Evolutionary conservation across 2,888 invertebrate species (phyloP).

Genomic region (Sphaerophoria rueppellii): DNA sequence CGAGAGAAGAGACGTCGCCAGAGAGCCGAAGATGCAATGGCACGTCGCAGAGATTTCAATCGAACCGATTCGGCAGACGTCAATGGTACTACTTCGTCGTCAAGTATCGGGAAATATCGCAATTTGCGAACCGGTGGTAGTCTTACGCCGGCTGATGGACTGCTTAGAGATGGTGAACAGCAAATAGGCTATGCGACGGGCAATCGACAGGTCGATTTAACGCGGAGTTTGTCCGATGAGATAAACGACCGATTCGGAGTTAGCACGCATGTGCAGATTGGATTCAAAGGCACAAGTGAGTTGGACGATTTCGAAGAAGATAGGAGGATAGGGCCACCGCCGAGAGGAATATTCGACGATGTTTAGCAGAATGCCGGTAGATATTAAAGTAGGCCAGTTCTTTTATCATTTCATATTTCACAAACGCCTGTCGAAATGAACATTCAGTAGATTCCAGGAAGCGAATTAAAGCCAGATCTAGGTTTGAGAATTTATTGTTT

Average conservation of each 20-base stretch:
- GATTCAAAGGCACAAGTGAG: slow-evolving; percentile 78
- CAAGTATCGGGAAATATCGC: slow-evolving; percentile 77
- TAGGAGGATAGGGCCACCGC: slow-evolving; percentile 86
- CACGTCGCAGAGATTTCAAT: slow-evolving; percentile 84
- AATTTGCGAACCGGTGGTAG: slow-evolving; percentile 60
- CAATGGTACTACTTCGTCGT: slow-evolving; percentile 70
- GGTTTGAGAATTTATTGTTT: background rate
- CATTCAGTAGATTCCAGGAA: slow-evolving; percentile 24
- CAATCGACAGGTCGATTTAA: slow-evolving; percentile 78
- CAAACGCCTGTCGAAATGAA: background rate
- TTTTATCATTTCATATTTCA: slow-evolving; percentile 1
- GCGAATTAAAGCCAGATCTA: slow-evolving; percentile 4
- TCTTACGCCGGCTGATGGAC: slow-evolving; percentile 83
- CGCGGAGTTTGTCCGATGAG: slow-evolving; percentile 83
- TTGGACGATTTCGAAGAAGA: slow-evolving; percentile 70
- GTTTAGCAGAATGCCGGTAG: slow-evolving; percentile 83
- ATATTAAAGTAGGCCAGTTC: slow-evolving; percentile 51
- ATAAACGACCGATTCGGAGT: slow-evolving; percentile 87
- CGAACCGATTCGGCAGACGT: slow-evolving; percentile 78
- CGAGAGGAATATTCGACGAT: slow-evolving; percentile 92
- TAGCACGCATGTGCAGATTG: slow-evolving; percentile 84
- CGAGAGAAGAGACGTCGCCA: slow-evolving; percentile 93
- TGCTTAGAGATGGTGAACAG: slow-evolving; percentile 88
- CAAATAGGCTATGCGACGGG: slow-evolving; percentile 85
- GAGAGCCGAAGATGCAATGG: slow-evolving; percentile 90